These are phyloP conservation scores for Rhagonycha lutea DNA, from an alignment of 2,888 invertebrate species.

Conservation along the genomic window DNA sequence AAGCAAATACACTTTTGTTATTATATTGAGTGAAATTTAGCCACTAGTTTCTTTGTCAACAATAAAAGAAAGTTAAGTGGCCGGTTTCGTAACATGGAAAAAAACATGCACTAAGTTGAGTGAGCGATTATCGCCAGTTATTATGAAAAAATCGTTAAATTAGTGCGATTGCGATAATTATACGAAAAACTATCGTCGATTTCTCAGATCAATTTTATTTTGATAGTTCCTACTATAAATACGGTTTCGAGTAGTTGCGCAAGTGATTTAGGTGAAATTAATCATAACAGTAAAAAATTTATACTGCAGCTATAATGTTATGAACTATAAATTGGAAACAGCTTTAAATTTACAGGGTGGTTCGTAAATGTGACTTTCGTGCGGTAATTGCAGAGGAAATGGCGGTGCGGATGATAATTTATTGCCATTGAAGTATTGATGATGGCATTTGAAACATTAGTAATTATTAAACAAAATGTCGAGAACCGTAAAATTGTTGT, in stretches of 20 bases:
- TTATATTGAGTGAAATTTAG: slow-evolving; percentile 17
- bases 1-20: slow-evolving; percentile 6
- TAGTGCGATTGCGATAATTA: not conserved
- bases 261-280: not conserved
- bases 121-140: not conserved
- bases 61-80: slow-evolving; percentile 22
- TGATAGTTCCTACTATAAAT: not conserved
- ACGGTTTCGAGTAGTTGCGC: not conserved
- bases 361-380: not conserved
- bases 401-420: not conserved
- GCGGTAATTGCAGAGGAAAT: not conserved
- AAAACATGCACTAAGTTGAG: not conserved
- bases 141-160: not conserved
- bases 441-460: not conserved
- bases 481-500: slow-evolving; percentile 14
- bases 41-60: slow-evolving; percentile 17
- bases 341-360: not conserved
- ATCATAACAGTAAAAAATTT: not conserved
- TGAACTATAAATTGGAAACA: too few species aligned
- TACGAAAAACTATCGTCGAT: not conserved
- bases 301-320: too few species aligned
- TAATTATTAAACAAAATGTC: not conserved
- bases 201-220: not conserved
- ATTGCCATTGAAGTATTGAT: not conserved
- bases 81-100: slow-evolving; percentile 13